Conservation (phyloP, 2,888 invertebrate species). For the Standfussiana lucernea region DNA sequence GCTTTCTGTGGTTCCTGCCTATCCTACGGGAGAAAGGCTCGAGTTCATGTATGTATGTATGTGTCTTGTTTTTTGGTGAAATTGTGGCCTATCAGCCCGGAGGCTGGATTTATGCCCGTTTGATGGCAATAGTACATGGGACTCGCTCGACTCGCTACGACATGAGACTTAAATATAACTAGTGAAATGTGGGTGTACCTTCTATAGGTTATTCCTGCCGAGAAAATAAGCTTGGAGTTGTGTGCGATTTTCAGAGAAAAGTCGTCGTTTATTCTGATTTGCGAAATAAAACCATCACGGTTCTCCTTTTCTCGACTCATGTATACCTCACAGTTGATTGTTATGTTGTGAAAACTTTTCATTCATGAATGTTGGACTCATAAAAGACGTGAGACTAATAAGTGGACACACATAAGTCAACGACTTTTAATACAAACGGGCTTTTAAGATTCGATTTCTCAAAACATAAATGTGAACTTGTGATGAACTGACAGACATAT, state of each 20-base stretch:
- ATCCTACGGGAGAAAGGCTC: too few relatives aligned
- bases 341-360: background rate
- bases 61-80: background rate
- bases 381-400: background rate
- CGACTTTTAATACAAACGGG: constrained; percentile 2
- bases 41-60: too few relatives aligned
- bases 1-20: too few relatives aligned
- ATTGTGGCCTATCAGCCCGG: background rate
- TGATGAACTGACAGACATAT: constrained; percentile 14
- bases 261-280: background rate
- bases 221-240: too few relatives aligned
- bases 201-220: too few relatives aligned
- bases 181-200: too few relatives aligned
- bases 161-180: too few relatives aligned
- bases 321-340: background rate
- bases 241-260: too few relatives aligned
- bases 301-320: background rate
- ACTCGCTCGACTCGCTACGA: too few relatives aligned
- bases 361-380: background rate
- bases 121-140: background rate
- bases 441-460: background rate
- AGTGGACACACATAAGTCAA: constrained; percentile 11
- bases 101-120: background rate
- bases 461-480: background rate
- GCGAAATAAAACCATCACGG: background rate